Evolutionary conservation across 2,888 invertebrate genomes (phyloP), one percentile per base, ranked within the genome.

Genomic region (Pollenia angustigena): DNA sequence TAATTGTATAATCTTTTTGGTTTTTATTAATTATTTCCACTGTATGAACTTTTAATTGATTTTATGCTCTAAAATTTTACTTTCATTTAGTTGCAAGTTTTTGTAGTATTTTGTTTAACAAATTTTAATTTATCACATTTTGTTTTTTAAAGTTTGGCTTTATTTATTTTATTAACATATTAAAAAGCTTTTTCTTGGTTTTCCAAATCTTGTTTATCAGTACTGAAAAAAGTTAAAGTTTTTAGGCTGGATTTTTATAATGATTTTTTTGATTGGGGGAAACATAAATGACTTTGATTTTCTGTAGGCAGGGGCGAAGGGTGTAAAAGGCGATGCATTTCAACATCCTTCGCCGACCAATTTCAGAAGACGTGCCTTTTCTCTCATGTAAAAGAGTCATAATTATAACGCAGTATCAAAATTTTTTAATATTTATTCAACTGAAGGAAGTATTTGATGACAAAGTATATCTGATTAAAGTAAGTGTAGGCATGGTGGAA

Each of bases 31-130:
- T 76, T 56, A 58, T 76, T 81, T 54, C 69, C 62, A 64, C 54
- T 64, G 42, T 68, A 72, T 80, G 50, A 72, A 50, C 44, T 78
- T 80, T 82, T 84, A 75, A 81, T 81, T 80, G 76, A 81, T 87
- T 81, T 84, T 74, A 46, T 78, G 71, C 10, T 52, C 23, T 52
- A 14, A 75, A 68, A 64, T 78, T 75, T 76, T 74, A 66, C 64
- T 85, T 81, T 85, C 78, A 75, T 78, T 68, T 66, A 54, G 16
- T 56, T 50, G 46, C 4, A 66, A 60, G 16, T 66, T 56, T 62
- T 32, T 58, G 11, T 23, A n/a, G 46, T 14, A 40, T 58, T 42
- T 42, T 79, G 1, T 72, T 68, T 46, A 46, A 56, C 16, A 74
- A 52, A 50, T n/a, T 18, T 68, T 32, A 50, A 69, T 72, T 83